Evolutionary conservation across 2,888 invertebrate species (phyloP).

Genomic region (Idaea biselata): DNA sequence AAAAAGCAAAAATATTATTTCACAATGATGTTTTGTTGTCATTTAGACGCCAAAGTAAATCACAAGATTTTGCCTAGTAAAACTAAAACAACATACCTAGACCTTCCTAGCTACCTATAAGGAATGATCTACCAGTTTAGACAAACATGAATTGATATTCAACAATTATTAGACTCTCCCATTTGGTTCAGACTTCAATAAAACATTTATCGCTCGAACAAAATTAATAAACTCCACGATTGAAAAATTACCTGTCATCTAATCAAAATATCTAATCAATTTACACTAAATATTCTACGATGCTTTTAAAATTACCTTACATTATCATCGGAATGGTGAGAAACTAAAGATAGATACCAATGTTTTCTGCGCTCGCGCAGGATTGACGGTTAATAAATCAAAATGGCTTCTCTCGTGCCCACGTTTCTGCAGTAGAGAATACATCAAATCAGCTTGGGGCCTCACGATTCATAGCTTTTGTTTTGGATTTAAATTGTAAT

Average conservation of each 20-base stretch:
- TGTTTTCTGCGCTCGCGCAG: slow-evolving; percentile 23
- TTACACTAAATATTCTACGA: slow-evolving; percentile 44
- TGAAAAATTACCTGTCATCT: slow-evolving; percentile 50
- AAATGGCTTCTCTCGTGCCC: slow-evolving; percentile 49
- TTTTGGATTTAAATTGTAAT: slow-evolving; percentile 46
- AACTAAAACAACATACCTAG: no score
- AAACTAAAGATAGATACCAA: slow-evolving; percentile 14
- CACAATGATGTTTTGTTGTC: no score
- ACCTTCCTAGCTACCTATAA: no score
- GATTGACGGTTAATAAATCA: slow-evolving; percentile 63
- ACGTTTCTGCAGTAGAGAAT: slow-evolving; percentile 71
- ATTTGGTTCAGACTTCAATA: slow-evolving; percentile 6
- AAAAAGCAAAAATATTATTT: no score
- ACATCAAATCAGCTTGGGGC: slow-evolving; percentile 77
- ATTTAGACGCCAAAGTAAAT: no score
- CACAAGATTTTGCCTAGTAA: no score
- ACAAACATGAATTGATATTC: no score
- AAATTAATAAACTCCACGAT: slow-evolving; percentile 47
- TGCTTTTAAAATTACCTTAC: slow-evolving; percentile 35
- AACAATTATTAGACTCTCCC: no score
- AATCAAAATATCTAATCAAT: slow-evolving; percentile 60
- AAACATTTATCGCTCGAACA: slow-evolving; percentile 46
- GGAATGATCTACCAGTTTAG: no score
- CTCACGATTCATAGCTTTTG: slow-evolving; percentile 73
- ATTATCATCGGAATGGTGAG: slow-evolving; percentile 16